Conservation (phyloP, 2,797 vertebrate genomes). For the Premnoplex brunnescens region DNA sequence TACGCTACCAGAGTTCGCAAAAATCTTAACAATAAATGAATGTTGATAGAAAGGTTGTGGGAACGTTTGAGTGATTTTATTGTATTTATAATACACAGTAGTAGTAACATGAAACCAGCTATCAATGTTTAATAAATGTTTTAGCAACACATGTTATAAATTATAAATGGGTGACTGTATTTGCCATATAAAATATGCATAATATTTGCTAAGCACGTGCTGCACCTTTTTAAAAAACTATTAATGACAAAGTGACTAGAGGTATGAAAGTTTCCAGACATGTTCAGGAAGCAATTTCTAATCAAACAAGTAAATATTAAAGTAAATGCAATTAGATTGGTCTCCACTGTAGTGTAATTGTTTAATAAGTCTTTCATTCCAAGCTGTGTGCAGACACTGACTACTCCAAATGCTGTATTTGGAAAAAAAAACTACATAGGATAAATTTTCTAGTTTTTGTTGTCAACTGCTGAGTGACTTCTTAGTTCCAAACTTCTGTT, state of each 20-base stretch:
- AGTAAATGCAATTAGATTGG: slow-evolving; percentile 1
- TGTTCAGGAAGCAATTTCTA: slow-evolving; percentile 35
- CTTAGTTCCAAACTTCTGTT: background rate
- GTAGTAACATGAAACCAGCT: slow-evolving; percentile 47
- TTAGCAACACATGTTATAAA: slow-evolving; percentile 51
- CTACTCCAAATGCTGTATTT: background rate
- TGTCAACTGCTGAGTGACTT: background rate
- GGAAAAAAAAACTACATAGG: background rate
- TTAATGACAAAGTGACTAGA: slow-evolving; percentile 32
- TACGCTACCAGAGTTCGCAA: background rate
- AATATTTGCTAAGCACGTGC: slow-evolving; percentile 15
- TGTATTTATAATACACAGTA: slow-evolving; percentile 26
- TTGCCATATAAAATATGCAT: slow-evolving; percentile 61
- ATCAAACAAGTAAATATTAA: slow-evolving; percentile 48
- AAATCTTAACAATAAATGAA: slow-evolving; percentile 48
- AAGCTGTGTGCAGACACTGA: background rate
- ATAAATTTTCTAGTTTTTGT: background rate
- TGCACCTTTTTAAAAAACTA: slow-evolving; percentile 38
- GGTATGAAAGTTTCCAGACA: slow-evolving; percentile 2
- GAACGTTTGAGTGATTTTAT: slow-evolving; percentile 42
- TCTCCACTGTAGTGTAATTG: background rate
- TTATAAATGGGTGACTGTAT: slow-evolving; percentile 55
- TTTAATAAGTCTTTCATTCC: background rate
- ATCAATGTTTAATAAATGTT: slow-evolving; percentile 60
- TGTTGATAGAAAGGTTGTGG: slow-evolving; percentile 22